Base-by-base conservation (phyloP, 2,113 vertebrate genomes). In the Mirounga angustirostris region DNA sequence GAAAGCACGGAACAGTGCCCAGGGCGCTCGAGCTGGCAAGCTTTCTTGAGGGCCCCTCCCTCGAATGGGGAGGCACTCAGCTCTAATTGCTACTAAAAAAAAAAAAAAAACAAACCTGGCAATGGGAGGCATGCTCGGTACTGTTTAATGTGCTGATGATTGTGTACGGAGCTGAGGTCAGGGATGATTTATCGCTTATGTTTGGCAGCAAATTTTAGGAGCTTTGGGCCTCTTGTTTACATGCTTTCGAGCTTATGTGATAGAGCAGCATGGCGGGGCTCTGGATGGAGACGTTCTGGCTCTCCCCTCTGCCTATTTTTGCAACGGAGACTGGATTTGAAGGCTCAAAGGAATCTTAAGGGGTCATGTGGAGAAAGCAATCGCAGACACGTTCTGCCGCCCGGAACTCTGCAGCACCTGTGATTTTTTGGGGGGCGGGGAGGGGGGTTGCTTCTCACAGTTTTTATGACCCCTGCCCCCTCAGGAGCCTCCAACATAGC, bases 181-280 rank as follows among this genome's bases (percentile, higher is more conserved):
- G 43, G 18, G 28, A 50, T 33, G 33, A 81, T 58, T 81, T 50
- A 33, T 81, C 58, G 24, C 65, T 58, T 1, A 18, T 2, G 24
- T 12, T 50, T 91, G 92, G 95, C 92, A 67, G 56, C 0, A 1
- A 0, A 4, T 24, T 56, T 11, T 5, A 46, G 81, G 73, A 54
- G 18, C 13, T n/a, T 0, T 0, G 3, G 11, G 10, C 4, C 9
- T 7, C 1, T 65, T 21, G 81, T 91, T 91, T 74, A 80, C 28
- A 80, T 56, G 54, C 63, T 10, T 85, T 30, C 1, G 30, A 30
- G 73, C 7, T 58, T 56, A 24, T 56, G 36, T 24, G 92, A 30
- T 7, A 1, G 2, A 0, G 9, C 2, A 0, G 21, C 4, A 0
- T 13, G 0, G 28, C 0, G 8, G 22, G 46, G 36, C 81, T 54